A percentile compares a stretch with the other conserved stretches of the same genome.
phyloP scores from a whole-genome alignment of 2,888 invertebrate genomes.

The Sarcophaga variegata region DNA sequence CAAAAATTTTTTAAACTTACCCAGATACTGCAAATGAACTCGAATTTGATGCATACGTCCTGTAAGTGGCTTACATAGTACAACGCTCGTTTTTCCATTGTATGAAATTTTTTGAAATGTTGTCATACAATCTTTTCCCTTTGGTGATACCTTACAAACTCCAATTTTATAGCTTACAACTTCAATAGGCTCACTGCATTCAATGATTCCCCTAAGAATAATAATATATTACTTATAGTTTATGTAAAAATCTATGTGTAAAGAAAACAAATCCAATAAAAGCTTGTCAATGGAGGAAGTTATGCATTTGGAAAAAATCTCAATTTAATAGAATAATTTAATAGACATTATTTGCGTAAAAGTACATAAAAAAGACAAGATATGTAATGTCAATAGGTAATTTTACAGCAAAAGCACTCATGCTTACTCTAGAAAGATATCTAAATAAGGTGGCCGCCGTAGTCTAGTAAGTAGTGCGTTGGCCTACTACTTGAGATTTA shows the following conservation, averaged over 20 bases:
- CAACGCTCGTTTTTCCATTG: constrained; percentile 95
- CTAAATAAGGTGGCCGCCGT: no score
- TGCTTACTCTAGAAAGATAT: background rate
- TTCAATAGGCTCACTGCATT: constrained; percentile 95
- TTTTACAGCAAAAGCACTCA: no score
- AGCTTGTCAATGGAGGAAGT: no score
- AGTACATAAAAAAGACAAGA: no score
- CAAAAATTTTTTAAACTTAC: constrained; percentile 81
- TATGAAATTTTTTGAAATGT: constrained; percentile 94
- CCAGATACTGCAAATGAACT: constrained; percentile 98
- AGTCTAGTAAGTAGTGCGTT: no score
- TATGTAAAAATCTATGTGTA: no score
- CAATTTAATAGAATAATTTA: constrained; percentile 47
- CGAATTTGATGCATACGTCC: constrained; percentile 99
- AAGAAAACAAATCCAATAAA: no score
- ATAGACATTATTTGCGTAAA: constrained; percentile 2
- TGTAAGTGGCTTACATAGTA: constrained; percentile 96
- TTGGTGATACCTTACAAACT: constrained; percentile 95
- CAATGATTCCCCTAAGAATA: constrained; percentile 87
- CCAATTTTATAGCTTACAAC: constrained; percentile 98
- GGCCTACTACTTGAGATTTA: no score
- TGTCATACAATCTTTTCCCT: constrained; percentile 96
- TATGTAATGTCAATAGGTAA: no score
- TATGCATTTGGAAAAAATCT: constrained; percentile 29
- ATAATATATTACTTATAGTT: no score